Conservation (phyloP, 1,140 invertebrate genomes). For the Dysdera silvatica region DNA sequence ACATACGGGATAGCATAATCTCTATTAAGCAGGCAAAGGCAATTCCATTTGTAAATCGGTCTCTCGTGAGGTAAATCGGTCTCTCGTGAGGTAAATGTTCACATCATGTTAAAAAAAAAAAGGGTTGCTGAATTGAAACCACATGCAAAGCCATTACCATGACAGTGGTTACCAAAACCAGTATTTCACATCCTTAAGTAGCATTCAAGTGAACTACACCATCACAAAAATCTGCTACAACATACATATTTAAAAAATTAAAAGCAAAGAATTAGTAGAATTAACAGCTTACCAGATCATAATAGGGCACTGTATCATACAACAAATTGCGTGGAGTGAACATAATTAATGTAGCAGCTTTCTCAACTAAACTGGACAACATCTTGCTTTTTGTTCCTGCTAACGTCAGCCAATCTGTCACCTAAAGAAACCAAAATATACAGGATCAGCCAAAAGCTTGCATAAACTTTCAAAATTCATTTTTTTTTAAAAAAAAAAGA, state of each 20-base stretch:
- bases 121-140: too few species aligned
- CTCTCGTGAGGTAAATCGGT: too few species aligned
- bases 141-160: too few species aligned
- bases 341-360: constrained; percentile 39
- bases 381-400: constrained; percentile 39
- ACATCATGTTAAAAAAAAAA: too few species aligned
- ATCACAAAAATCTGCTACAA: too few species aligned
- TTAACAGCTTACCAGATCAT: constrained; percentile 36
- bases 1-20: too few species aligned
- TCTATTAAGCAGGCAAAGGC: too few species aligned
- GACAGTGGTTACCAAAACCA: too few species aligned
- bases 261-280: constrained; percentile 1
- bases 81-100: too few species aligned
- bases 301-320: constrained; percentile 36
- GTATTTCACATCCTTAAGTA: too few species aligned
- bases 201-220: too few species aligned
- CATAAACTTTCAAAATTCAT: neutral
- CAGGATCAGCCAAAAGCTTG: neutral
- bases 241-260: constrained; percentile 6
- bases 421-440: neutral
- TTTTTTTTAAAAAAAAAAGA: neutral
- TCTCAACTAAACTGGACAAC: constrained; percentile 37
- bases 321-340: constrained; percentile 40
- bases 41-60: too few species aligned
- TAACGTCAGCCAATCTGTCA: constrained; percentile 38